These are phyloP conservation scores for Atherix ibis DNA, from an alignment of 2,888 invertebrate species.

Conservation along the genomic window DNA sequence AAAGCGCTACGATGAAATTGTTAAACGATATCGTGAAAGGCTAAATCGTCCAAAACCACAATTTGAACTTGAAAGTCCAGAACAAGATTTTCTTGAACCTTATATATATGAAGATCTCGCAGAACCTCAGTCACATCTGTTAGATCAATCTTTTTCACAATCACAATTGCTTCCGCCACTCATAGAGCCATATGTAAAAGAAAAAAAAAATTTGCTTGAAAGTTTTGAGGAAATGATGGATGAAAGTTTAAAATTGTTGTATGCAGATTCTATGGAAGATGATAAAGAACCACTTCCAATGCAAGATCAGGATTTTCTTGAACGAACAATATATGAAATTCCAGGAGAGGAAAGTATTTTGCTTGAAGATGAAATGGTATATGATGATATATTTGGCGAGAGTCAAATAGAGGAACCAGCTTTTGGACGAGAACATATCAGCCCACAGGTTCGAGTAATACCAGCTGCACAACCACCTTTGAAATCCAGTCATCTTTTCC, in stretches of 20 bases:
- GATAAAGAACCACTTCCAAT: not conserved
- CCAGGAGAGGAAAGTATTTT: constrained; percentile 5
- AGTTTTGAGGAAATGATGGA: constrained; percentile 7
- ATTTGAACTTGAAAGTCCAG: not conserved
- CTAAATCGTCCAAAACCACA: not conserved
- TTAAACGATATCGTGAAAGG: not conserved
- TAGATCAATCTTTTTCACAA: constrained; percentile 3
- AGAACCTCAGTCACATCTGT: not conserved
- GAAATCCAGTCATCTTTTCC: constrained; percentile 1
- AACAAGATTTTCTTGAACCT: constrained; percentile 8
- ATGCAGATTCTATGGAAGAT: too few species aligned
- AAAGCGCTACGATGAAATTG: not conserved
- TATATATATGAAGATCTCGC: constrained; percentile 2
- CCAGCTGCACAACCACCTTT: not conserved
- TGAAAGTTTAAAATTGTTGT: constrained; percentile 5
- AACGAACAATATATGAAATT: constrained; percentile 3
- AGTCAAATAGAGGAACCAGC: constrained; percentile 2
- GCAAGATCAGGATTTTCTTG: constrained; percentile 5
- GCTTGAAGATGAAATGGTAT: constrained; percentile 1
- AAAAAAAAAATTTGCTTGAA: constrained; percentile 4
- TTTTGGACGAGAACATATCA: not conserved
- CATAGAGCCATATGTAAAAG: not conserved
- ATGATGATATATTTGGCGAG: constrained; percentile 1
- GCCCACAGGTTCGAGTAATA: not conserved
- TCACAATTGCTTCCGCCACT: not conserved